phyloP scores from a whole-genome alignment of 2,113 vertebrate genomes.

The Pithys albifrons region DNA sequence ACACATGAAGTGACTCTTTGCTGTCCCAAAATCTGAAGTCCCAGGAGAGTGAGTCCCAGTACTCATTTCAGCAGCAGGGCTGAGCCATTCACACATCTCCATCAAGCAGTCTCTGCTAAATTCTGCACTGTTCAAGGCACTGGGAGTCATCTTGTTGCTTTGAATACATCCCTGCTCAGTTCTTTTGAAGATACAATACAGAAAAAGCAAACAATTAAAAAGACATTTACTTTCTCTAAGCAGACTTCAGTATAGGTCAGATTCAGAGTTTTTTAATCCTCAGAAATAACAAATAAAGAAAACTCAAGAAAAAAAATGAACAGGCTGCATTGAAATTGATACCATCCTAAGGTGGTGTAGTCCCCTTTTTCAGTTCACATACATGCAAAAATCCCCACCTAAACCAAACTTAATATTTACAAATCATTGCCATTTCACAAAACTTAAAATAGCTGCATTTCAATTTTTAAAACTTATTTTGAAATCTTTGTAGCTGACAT shows the following conservation, averaged over 20 bases:
- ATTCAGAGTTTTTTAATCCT: neutral
- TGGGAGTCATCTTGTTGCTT: neutral
- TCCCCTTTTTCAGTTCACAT: neutral
- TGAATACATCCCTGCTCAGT: neutral
- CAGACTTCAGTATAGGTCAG: neutral
- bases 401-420: neutral
- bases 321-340: neutral
- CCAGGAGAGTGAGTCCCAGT: neutral
- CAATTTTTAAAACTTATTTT: neutral
- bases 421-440: neutral
- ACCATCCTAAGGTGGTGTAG: neutral
- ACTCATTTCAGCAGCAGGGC: neutral
- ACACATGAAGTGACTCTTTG: neutral
- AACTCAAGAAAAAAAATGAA: neutral
- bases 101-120: neutral
- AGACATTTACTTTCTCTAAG: neutral
- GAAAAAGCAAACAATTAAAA: neutral
- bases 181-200: neutral
- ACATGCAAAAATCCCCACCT: neutral
- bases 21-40: neutral
- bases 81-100: neutral
- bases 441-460: neutral
- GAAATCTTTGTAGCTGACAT: neutral
- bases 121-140: neutral
- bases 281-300: neutral